These are phyloP conservation scores for Alosa alosa DNA, from an alignment of 2,113 vertebrate species.

Conservation along the genomic window DNA sequence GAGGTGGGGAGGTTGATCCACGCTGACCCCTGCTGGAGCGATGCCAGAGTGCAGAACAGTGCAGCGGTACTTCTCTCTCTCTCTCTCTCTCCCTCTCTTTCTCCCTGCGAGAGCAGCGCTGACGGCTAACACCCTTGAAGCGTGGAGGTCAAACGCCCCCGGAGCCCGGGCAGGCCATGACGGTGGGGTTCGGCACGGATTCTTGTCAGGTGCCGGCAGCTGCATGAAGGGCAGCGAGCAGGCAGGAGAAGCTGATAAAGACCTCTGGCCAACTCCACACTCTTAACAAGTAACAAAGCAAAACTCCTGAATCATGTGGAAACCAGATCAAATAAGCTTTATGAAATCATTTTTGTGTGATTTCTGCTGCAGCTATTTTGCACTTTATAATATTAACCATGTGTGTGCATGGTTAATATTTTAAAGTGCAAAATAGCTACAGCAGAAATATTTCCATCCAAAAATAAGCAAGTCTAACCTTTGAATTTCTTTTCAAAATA, in stretches of 20 bases:
- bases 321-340: not conserved
- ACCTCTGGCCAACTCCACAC: not conserved
- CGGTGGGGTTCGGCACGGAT: not conserved
- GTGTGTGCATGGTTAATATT: too few species aligned
- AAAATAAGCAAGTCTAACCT: too few species aligned
- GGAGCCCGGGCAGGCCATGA: not conserved
- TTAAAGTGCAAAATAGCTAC: too few species aligned
- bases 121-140: slow-evolving; percentile 27
- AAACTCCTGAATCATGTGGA: not conserved
- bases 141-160: slow-evolving; percentile 27
- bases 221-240: not conserved
- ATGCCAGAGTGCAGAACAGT: slow-evolving; percentile 8
- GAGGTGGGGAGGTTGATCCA: slow-evolving; percentile 29
- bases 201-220: not conserved
- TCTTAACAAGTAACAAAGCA: not conserved
- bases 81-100: not conserved
- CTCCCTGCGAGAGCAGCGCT: slow-evolving; percentile 6
- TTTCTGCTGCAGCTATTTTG: too few species aligned
- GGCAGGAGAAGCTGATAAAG: not conserved
- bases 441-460: too few species aligned
- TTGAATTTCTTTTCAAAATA: too few species aligned
- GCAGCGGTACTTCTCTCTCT: not conserved
- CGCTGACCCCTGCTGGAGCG: slow-evolving; percentile 43
- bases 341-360: not conserved
- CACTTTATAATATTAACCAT: too few species aligned